Conservation (phyloP, 2,888 invertebrate species). For the Melolontha melolontha region DNA sequence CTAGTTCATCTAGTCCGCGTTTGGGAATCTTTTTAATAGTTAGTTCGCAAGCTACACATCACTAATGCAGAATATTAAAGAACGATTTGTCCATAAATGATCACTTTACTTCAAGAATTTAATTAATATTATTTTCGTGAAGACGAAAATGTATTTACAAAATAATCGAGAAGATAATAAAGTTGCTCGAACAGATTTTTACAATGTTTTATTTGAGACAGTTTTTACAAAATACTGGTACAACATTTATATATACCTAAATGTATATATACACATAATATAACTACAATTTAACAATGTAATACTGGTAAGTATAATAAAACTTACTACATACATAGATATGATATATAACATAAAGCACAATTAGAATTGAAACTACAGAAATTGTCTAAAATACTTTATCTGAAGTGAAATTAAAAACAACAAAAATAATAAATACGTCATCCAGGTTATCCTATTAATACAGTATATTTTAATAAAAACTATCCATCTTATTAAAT, state of each 20-base stretch:
- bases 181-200: background rate
- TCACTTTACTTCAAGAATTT: too few species aligned
- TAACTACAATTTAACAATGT: constrained; percentile 17
- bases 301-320: constrained; percentile 35
- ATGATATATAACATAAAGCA: constrained; percentile 30
- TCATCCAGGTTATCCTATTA: background rate
- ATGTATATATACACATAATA: constrained; percentile 4
- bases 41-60: too few species aligned
- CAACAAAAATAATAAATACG: background rate
- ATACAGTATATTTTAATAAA: too few species aligned
- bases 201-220: constrained; percentile 35
- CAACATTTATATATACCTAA: constrained; percentile 37
- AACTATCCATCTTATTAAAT: too few species aligned
- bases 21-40: too few species aligned
- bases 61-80: too few species aligned
- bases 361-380: constrained; percentile 25
- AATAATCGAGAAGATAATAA: too few species aligned
- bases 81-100: too few species aligned
- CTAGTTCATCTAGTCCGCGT: too few species aligned
- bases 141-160: too few species aligned
- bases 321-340: constrained; percentile 27
- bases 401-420: background rate
- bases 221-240: constrained; percentile 43
- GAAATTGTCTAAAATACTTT: constrained; percentile 23
- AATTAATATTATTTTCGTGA: too few species aligned